A percentile compares a stretch with the other conserved stretches of the same genome.
phyloP scores from a whole-genome alignment of 2,888 invertebrate species.

The Epistrophe eligans region DNA sequence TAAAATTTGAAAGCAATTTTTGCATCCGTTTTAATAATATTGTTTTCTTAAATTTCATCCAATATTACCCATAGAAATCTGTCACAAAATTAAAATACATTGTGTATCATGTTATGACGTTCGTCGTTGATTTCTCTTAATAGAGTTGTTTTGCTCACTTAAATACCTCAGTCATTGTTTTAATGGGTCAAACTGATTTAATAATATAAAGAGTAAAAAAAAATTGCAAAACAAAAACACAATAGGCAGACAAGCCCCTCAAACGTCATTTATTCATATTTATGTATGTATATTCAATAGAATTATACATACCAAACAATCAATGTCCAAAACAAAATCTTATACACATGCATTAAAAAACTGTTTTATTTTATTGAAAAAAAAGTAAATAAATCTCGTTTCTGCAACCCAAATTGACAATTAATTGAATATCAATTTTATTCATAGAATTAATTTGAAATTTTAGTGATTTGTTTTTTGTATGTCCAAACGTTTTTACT shows the following conservation, averaged over 20 bases:
- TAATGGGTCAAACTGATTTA: constrained; percentile 22
- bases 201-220: neutral
- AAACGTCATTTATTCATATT: neutral
- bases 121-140: neutral
- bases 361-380: neutral
- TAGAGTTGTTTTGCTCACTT: neutral
- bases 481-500: neutral
- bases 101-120: neutral
- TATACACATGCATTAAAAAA: neutral
- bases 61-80: neutral
- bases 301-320: neutral
- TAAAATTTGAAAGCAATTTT: neutral
- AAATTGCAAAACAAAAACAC: neutral
- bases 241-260: constrained; percentile 13
- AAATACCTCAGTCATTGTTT: constrained; percentile 2
- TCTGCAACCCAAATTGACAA: neutral
- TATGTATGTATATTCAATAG: neutral
- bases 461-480: neutral
- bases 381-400: neutral
- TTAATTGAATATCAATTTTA: constrained; percentile 23
- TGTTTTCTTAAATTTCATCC: neutral
- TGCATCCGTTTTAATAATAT: neutral
- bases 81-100: neutral
- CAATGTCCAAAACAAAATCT: too few relatives aligned
- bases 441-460: constrained; percentile 4